phyloP scores from a whole-genome alignment of 1,140 invertebrate species.

The Campoletis sonorensis region DNA sequence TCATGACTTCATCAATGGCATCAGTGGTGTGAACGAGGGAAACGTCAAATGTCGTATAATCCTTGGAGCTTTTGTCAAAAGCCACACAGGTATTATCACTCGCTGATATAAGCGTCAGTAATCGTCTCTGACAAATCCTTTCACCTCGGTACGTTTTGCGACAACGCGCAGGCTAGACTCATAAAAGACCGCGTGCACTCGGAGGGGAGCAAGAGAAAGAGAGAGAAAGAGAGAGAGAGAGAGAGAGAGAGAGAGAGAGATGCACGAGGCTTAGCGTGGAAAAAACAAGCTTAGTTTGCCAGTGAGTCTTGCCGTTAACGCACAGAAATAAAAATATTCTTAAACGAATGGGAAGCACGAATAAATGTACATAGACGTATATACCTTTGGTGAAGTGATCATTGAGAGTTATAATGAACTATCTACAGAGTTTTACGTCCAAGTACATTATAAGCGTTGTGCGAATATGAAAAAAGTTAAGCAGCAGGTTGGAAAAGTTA shows the following conservation, averaged over 20 bases:
- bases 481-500: neutral
- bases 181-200: neutral
- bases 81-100: too few species aligned
- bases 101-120: neutral
- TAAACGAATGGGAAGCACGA: neutral
- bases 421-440: neutral
- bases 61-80: too few species aligned
- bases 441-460: neutral
- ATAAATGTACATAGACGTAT: neutral
- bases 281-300: conserved; percentile 17
- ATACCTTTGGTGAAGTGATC: neutral
- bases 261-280: neutral
- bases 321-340: neutral
- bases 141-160: neutral
- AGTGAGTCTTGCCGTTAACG: neutral
- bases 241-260: neutral
- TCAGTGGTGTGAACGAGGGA: too few species aligned
- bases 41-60: too few species aligned
- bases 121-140: conserved; percentile 8
- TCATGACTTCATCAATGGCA: too few species aligned
- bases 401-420: neutral
- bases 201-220: neutral
- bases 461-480: neutral
- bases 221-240: neutral
- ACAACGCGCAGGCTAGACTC: neutral